Evolutionary conservation across 2,888 invertebrate species (phyloP).

Genomic region (Hydrotaea cyrtoneurina): DNA sequence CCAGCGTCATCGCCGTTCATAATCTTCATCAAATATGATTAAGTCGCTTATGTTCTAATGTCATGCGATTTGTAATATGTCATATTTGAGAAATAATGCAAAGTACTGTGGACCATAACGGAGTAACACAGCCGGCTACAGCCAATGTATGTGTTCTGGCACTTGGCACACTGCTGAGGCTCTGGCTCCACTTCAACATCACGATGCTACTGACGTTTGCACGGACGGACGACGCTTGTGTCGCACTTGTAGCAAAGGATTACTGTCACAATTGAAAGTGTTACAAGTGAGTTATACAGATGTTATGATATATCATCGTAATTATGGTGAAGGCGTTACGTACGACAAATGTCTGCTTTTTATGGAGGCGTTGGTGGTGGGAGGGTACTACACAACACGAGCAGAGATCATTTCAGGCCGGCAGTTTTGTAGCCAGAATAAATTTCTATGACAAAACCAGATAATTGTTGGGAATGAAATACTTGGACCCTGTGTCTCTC

Average conservation of each 20-base stretch:
- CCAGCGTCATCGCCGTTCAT: conserved; percentile 51
- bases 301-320: conserved; percentile 53
- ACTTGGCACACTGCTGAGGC: conserved; percentile 3
- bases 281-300: conserved; percentile 40
- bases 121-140: not conserved
- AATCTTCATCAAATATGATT: conserved; percentile 66
- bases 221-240: not conserved
- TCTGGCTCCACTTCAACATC: not conserved
- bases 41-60: conserved; percentile 65
- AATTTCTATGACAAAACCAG: no score
- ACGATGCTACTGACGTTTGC: not conserved
- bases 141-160: conserved; percentile 12
- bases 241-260: conserved; percentile 47
- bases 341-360: not conserved
- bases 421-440: no score
- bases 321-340: conserved; percentile 45
- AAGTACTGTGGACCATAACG: conserved; percentile 35
- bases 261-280: conserved; percentile 62
- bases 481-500: no score
- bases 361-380: not conserved
- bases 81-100: conserved; percentile 64
- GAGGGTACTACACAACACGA: not conserved
- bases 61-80: conserved; percentile 62
- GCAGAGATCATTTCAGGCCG: not conserved
- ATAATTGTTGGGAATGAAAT: no score